Evolutionary conservation across 2,797 vertebrate species (phyloP).

Genomic region (Phataginus tetradactyla): DNA sequence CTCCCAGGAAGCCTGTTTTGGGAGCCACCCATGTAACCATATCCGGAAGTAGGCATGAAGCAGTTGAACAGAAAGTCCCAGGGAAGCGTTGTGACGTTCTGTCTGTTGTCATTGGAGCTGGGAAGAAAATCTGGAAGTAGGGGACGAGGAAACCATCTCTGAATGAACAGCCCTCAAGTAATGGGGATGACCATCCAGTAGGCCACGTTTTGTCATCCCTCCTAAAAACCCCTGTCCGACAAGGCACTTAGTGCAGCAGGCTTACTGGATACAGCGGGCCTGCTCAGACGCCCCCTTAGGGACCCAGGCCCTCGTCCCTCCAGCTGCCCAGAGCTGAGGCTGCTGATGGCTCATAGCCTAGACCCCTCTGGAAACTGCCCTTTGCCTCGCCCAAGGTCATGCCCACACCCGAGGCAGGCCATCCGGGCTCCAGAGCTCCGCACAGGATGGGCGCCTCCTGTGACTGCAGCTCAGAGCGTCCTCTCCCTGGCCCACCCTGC

Average conservation of each 20-base stretch:
- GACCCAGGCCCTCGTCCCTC: not conserved
- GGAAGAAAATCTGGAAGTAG: not conserved
- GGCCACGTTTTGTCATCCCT: not conserved
- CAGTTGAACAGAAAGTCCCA: not conserved
- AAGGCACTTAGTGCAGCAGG: not conserved
- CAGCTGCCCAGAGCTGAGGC: not conserved
- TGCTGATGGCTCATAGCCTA: not conserved
- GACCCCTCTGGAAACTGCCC: too few species aligned
- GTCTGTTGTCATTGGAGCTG: not conserved
- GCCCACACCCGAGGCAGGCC: not conserved
- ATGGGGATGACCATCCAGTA: not conserved
- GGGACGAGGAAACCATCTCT: not conserved
- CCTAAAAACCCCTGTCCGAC: not conserved
- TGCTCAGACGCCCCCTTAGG: fast-evolving
- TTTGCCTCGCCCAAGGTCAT: not conserved
- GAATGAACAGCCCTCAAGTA: not conserved
- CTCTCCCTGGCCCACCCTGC: too few species aligned
- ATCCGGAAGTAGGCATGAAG: not conserved
- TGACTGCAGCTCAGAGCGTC: not conserved
- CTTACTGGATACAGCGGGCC: not conserved
- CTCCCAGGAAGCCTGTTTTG: not conserved
- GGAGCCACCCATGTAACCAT: not conserved
- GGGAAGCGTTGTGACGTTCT: not conserved
- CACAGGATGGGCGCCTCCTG: not conserved
- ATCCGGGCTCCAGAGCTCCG: not conserved